phyloP scores from a whole-genome alignment of 2,113 vertebrate genomes.

The Suncus etruscus region DNA sequence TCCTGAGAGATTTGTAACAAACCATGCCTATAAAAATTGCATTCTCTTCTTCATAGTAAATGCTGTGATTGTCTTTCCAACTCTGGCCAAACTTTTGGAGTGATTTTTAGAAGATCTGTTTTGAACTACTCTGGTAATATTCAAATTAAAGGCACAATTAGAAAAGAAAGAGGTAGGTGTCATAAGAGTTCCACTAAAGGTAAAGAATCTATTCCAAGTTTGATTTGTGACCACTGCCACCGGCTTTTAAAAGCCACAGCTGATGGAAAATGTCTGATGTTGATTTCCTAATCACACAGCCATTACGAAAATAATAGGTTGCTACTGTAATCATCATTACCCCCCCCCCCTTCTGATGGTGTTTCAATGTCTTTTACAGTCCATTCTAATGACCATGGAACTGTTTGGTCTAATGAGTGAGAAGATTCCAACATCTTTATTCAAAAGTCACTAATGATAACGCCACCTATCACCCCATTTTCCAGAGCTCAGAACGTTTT shows the following conservation, averaged over 20 bases:
- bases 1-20: slow-evolving; percentile 66
- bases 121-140: slow-evolving; percentile 61
- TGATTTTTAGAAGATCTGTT: slow-evolving; percentile 52
- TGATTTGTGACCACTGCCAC: slow-evolving; percentile 65
- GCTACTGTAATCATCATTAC: slow-evolving; percentile 62
- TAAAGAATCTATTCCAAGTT: slow-evolving; percentile 56
- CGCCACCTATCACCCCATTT: slow-evolving; percentile 73
- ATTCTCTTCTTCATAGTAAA: background rate
- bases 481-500: slow-evolving; percentile 33
- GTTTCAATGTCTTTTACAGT: slow-evolving; percentile 71
- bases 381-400: slow-evolving; percentile 75
- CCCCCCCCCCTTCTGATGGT: slow-evolving; percentile 55
- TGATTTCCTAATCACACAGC: slow-evolving; percentile 80
- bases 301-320: slow-evolving; percentile 83
- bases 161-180: slow-evolving; percentile 60
- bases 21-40: background rate
- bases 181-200: slow-evolving; percentile 47
- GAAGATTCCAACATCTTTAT: slow-evolving; percentile 77
- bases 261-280: slow-evolving; percentile 67
- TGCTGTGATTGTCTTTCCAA: background rate
- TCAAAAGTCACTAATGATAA: slow-evolving; percentile 82
- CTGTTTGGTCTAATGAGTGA: slow-evolving; percentile 78
- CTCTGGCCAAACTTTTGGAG: slow-evolving; percentile 51
- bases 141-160: slow-evolving; percentile 71
- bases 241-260: slow-evolving; percentile 69